A percentile compares a stretch with the other conserved stretches of the same genome.
Evolutionary conservation across 2,888 invertebrate species (phyloP).

Genomic region (Diloba caeruleocephala): DNA sequence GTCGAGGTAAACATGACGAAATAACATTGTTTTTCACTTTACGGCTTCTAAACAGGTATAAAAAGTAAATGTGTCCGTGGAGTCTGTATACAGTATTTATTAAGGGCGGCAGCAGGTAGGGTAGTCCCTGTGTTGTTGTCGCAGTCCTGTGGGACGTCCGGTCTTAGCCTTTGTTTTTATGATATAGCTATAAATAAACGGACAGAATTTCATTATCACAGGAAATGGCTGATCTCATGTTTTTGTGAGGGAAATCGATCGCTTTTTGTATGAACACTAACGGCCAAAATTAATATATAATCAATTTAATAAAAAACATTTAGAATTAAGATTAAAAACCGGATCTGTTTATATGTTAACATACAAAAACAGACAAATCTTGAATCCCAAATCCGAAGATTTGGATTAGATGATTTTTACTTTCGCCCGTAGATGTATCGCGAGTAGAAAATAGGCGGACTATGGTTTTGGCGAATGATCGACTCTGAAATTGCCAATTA

Average conservation of each 20-base stretch:
- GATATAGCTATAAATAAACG: conserved; percentile 41
- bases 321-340: too few relatives aligned
- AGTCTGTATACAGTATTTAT: conserved; percentile 73
- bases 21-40: conserved; percentile 61
- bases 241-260: conserved; percentile 1
- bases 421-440: too few relatives aligned
- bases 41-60: conserved; percentile 61
- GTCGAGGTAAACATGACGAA: conserved; percentile 10
- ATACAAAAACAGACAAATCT: too few relatives aligned
- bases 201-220: conserved; percentile 49
- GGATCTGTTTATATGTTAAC: too few relatives aligned
- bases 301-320: too few relatives aligned
- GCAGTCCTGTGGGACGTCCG: conserved; percentile 60
- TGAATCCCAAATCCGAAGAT: too few relatives aligned
- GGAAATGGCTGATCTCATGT: conserved; percentile 19
- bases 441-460: too few relatives aligned
- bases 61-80: conserved; percentile 61
- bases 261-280: conserved; percentile 3
- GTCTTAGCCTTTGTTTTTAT: conserved; percentile 69
- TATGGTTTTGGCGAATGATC: too few relatives aligned
- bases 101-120: conserved; percentile 57
- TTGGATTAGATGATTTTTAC: too few relatives aligned
- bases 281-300: too few relatives aligned
- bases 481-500: too few relatives aligned
- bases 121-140: conserved; percentile 24